Base-by-base conservation (phyloP, 2,113 vertebrate genomes). In the Melospiza melodia region DNA sequence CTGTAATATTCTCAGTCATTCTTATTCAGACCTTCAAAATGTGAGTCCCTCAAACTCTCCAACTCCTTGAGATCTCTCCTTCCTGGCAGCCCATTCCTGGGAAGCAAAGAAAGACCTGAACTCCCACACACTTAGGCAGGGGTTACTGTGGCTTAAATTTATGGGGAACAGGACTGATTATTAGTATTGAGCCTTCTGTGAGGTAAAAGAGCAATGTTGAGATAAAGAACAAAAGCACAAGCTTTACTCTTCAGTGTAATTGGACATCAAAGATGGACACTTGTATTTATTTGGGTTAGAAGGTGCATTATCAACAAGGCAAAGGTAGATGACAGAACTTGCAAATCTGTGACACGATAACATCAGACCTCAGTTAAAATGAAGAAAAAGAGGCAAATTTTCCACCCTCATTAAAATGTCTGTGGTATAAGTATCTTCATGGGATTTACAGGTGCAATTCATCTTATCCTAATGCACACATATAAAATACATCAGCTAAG, bases 261-360 rank as follows among this genome's bases (percentile, higher is more conserved):
- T 65, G 20, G 28, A 65, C 44, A 79, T 95, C 44, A 89, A 81
- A 94, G 61, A 84, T 44, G 20, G 27, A 62, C 12, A 48, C 3
- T 55, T n/a, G 7, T 37, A 54, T 79, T 94, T 95, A 75, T 94
- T 94, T 94, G 79, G n/a, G 12, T 84, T 84, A 61, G 49, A 81
- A 94, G 52, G 87, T 55, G 33, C 0, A 2, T 39, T 96, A 84
- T 75, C 77, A 84, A 49, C n/a, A 28, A 24, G 44, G 25, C 24
- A 89, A 78, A 93, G 5, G 44, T 43, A 72, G 44, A 61, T 41
- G n/a, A 46, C 49, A 78, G 55, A 87, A 39, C 68, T 55, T 5
- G 15, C 37, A 84, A 91, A 84, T 93, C 44, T 66, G 1, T 31
- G 44, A 75, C 31, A 25, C 2, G n/a, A 68, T 92, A 95, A 81